Base-by-base conservation (phyloP, 2,797 vertebrate genomes). In the Lagodon rhomboides region DNA sequence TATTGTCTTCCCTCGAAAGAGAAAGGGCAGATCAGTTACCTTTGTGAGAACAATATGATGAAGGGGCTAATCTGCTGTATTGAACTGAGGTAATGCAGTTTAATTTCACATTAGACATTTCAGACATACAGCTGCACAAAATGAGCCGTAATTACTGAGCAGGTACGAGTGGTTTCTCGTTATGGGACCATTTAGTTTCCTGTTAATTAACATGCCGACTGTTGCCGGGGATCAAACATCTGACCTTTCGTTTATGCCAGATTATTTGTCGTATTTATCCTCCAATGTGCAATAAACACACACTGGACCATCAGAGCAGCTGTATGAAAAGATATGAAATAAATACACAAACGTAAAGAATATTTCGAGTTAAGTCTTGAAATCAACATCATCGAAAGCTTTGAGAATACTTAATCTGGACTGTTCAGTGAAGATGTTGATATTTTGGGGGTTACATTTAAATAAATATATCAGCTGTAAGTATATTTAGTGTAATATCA, bases 11-110 rank as follows among this genome's bases (percentile, higher is more conserved):
- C 66, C 41, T 58, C 38, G n/a, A 5, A 60, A 61, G 79, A 76
- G 43, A 87, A 82, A 81, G 84, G 80, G 70, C 73, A 79, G 68
- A 83, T 83, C 55, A 53, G 77, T 86, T 87, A 79, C 85, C 80
- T 85, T 76, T 68, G 72, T 68, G 70, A 43, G 82, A 87, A 80
- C 60, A 73, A 73, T 41, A 53, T 73, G 83, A 87, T 44, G 73
- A 77, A 50, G 55, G 22, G 53, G 67, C 72, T 84, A 74, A 89
- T 78, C 77, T 63, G 25, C 64, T 7, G 23, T 41, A 64, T 68
- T 80, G 79, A 87, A 79, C 65, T 80, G 50, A 66, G 73, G 46
- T 44, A 55, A 75, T 25, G 70, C 58, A 16, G 59, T 75, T 80
- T 77, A 78, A 86, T 87, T 90, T 73, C 77, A 76, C 72, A 81